Evolutionary conservation across 2,888 invertebrate species (phyloP), one percentile per base, ranked within the genome.

Genomic region (Tenthredo amoena): DNA sequence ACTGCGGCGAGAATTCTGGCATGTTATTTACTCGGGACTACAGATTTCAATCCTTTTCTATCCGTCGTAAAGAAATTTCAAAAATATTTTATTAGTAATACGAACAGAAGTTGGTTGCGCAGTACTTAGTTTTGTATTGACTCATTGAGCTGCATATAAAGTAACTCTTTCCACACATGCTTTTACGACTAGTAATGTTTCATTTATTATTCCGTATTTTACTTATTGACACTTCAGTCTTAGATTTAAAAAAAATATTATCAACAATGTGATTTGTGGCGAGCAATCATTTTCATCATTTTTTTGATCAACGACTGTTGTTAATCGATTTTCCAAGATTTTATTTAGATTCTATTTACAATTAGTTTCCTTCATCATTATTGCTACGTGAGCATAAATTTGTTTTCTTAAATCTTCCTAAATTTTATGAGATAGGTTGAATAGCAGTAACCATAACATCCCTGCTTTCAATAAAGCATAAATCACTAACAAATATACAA

Each of bases 171-270:
- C 58, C 37, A 81, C 79, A 62, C 58, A 40, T 40, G 58, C 58
- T 81, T 40, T 62, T 50, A 81, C 79, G 79, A 81, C 79, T 81
- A 81, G 79, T 58, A 81, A 37, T 21, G 58, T 81, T 81, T 37
- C 26, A 77, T 81, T 81, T 81, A 34, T 40, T 50, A 77, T 55
- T 77, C 31, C 26, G 34, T 34, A 50, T 77, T 77, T 34, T 18
- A 77, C 31, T 77, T 34, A 77, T 77, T 15, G 31, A 77, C 77
- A 55, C 50, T 77, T 77, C 77, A 77, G 77, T 77, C 77, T 77
- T 77, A 55, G 77, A 77, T 77, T 77, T 15, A 21, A 74, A 50
- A 6, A 50, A 47, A 55, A 55, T 55, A 18, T 34, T 34, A 31
- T 10, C 26, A 47, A 71, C 31, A 40, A 40, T 71, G 10, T 31